Evolutionary conservation across 2,888 invertebrate genomes (phyloP).

Genomic region (Apocheima hispidaria): DNA sequence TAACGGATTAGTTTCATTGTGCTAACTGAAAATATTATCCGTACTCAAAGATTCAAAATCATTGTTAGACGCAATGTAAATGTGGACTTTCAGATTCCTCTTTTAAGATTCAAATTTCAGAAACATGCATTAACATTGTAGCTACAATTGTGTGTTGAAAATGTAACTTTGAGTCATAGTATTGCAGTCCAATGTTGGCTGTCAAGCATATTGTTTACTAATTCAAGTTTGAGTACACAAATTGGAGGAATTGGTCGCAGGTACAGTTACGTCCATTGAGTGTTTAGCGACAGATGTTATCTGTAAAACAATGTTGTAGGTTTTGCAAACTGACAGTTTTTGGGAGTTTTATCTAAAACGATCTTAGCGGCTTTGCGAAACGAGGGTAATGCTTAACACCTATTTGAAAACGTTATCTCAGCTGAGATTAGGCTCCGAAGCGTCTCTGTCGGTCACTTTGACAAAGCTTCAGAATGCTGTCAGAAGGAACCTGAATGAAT

Average conservation of each 20-base stretch:
- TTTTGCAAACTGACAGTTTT: conserved; percentile 68
- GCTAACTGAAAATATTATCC: conserved; percentile 52
- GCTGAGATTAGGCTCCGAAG: conserved; percentile 30
- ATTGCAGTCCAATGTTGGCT: conserved; percentile 7
- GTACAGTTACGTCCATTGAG: conserved; percentile 83
- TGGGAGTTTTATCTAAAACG: conserved; percentile 50
- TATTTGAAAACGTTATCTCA: conserved; percentile 51
- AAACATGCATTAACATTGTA: neutral
- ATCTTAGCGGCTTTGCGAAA: conserved; percentile 40
- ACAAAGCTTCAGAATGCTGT: conserved; percentile 25
- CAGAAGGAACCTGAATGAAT: conserved; percentile 31
- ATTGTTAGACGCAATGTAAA: neutral
- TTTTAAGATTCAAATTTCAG: conserved; percentile 1
- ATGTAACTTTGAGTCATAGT: conserved; percentile 2
- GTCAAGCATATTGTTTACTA: conserved; percentile 36
- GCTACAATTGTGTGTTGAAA: neutral
- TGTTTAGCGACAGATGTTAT: conserved; percentile 74
- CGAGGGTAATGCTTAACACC: conserved; percentile 48
- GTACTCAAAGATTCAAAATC: conserved; percentile 14
- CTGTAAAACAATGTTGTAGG: conserved; percentile 79
- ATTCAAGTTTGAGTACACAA: conserved; percentile 41
- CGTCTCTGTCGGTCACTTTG: conserved; percentile 42
- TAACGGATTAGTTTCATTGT: conserved; percentile 80
- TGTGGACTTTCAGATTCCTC: neutral
- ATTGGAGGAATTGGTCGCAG: conserved; percentile 69